Percentiles rank a stretch among this genome's conserved stretches.
Conservation (phyloP, 2,113 vertebrate genomes). For the Myotis yumanensis region DNA sequence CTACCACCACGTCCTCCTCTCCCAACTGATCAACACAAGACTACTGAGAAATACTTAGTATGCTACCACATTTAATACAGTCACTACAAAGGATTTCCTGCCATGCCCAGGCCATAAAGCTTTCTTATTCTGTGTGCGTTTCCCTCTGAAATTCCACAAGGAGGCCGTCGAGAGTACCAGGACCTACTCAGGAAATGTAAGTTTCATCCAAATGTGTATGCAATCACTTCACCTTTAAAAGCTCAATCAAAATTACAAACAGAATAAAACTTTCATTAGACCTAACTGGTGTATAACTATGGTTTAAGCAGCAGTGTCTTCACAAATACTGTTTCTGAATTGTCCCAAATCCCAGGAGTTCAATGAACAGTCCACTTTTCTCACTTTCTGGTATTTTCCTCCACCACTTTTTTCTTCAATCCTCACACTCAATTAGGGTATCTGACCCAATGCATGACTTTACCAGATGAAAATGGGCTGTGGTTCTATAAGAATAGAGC, state of each 20-base stretch:
- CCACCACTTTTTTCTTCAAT: background rate
- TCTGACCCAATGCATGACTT: background rate
- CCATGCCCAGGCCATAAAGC: background rate
- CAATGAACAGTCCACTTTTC: background rate
- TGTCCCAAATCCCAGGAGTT: background rate
- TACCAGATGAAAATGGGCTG: background rate
- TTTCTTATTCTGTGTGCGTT: background rate
- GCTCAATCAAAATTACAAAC: background rate
- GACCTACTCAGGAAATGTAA: background rate
- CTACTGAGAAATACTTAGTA: background rate
- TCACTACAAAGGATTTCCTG: background rate
- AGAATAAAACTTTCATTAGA: background rate
- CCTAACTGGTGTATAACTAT: background rate
- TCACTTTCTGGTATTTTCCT: background rate
- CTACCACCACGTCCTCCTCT: background rate
- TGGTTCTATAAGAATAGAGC: background rate
- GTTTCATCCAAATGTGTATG: background rate
- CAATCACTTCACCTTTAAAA: background rate
- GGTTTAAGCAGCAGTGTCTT: background rate
- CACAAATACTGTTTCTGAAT: background rate
- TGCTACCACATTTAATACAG: background rate
- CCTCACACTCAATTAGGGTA: background rate
- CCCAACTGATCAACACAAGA: background rate
- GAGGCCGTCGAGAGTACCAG: background rate
- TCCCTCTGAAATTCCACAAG: background rate